Percentiles rank a stretch among this genome's conserved stretches.
Evolutionary conservation across 1,140 invertebrate genomes (phyloP).

Genomic region (Thereuonema tuberculata): DNA sequence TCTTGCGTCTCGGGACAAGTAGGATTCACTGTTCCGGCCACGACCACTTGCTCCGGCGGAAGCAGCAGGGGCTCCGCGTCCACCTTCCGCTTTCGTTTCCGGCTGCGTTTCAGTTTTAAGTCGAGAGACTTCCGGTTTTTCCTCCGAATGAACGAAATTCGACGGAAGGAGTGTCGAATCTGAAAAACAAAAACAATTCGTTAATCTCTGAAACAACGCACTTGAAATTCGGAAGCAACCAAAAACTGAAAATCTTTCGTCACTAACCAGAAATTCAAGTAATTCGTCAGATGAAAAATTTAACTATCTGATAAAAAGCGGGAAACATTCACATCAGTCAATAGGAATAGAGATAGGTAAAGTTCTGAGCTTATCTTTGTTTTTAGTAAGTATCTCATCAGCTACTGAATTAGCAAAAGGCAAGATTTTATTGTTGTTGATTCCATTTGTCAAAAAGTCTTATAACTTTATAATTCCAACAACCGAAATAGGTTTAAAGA

Average conservation of each 20-base stretch:
- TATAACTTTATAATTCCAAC: no score
- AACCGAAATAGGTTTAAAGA: no score
- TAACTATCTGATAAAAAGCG: no score
- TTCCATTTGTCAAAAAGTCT: no score
- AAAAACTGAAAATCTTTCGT: neutral
- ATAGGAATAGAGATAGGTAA: no score
- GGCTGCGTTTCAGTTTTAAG: constrained; percentile 1
- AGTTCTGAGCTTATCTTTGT: no score
- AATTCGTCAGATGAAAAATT: no score
- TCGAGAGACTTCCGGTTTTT: neutral
- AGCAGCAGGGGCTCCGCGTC: constrained; percentile 10
- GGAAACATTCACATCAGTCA: no score
- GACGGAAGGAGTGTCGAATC: constrained; percentile 1
- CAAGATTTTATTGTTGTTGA: no score
- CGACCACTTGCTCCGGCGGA: neutral
- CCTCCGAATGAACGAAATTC: neutral
- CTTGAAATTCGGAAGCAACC: neutral
- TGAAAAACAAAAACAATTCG: constrained; percentile 4
- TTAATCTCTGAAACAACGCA: neutral
- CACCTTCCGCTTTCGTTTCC: neutral
- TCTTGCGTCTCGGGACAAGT: neutral
- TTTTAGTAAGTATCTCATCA: no score
- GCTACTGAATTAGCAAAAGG: no score
- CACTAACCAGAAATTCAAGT: neutral
- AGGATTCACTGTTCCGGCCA: neutral